These are phyloP conservation scores for Cyprinella venusta DNA, from an alignment of 2,797 vertebrate genomes.

Conservation along the genomic window DNA sequence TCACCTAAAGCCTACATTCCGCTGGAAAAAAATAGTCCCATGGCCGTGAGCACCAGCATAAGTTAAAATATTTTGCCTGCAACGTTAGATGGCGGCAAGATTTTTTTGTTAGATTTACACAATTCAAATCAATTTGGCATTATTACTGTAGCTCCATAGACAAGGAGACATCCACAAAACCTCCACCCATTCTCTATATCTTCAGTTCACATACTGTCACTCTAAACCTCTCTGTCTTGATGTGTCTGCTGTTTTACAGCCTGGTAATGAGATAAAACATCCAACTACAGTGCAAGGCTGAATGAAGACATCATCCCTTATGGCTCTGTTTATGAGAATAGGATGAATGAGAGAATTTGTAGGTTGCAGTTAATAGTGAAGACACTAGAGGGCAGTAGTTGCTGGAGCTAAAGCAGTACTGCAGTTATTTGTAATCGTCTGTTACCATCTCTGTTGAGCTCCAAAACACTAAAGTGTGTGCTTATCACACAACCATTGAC, in stretches of 20 bases:
- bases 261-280: conserved; percentile 18
- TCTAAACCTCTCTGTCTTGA: conserved; percentile 5
- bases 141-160: no score
- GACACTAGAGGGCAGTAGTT: conserved; percentile 55
- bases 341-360: background rate
- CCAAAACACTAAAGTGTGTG: background rate
- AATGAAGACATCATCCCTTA: conserved; percentile 1
- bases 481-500: conserved; percentile 28
- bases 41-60: no score
- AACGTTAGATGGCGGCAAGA: no score
- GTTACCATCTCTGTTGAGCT: conserved; percentile 32
- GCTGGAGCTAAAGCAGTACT: conserved; percentile 32
- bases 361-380: background rate
- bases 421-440: conserved; percentile 59
- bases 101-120: no score
- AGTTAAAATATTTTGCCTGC: no score
- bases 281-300: background rate
- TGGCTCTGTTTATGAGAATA: conserved; percentile 11
- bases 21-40: no score
- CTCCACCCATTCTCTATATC: background rate
- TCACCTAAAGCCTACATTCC: no score
- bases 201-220: conserved; percentile 9
- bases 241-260: conserved; percentile 6
- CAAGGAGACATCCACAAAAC: conserved; percentile 9
- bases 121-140: no score